phyloP scores from a whole-genome alignment of 2,797 vertebrate species.

The Gobio occitaniae region DNA sequence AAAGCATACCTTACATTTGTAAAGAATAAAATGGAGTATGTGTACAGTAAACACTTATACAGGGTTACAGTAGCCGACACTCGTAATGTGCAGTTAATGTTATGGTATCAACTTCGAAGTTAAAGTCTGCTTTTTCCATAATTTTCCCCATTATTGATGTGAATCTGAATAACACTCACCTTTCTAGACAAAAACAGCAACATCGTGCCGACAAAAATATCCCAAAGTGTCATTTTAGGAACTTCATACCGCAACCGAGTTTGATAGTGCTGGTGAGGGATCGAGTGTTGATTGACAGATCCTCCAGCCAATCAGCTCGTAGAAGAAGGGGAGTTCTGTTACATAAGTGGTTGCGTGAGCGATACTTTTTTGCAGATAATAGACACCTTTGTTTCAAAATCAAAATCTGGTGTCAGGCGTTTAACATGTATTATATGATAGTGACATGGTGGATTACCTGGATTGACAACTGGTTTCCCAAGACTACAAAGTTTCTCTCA shows the following conservation, averaged over 20 bases:
- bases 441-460: not conserved
- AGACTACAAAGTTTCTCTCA: not conserved
- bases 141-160: not conserved
- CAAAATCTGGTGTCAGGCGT: not conserved
- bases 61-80: constrained; percentile 1
- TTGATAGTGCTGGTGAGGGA: not conserved
- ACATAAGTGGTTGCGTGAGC: not conserved
- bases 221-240: constrained; percentile 37
- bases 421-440: not conserved
- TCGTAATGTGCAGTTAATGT: not conserved
- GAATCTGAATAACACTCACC: constrained; percentile 44
- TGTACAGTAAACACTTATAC: constrained; percentile 7
- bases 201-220: constrained; percentile 57
- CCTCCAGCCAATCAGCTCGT: constrained; percentile 36
- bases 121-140: not conserved
- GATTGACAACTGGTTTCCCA: not conserved
- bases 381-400: not conserved
- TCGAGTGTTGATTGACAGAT: constrained; percentile 19
- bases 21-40: not conserved
- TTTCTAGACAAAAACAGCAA: constrained; percentile 43
- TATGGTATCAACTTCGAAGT: not conserved
- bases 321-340: not conserved
- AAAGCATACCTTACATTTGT: not conserved
- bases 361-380: not conserved
- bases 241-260: constrained; percentile 30